Evolutionary conservation across 1,140 invertebrate genomes (phyloP), one percentile per base, ranked within the genome.

Genomic region (Oncopodura yosiiana): DNA sequence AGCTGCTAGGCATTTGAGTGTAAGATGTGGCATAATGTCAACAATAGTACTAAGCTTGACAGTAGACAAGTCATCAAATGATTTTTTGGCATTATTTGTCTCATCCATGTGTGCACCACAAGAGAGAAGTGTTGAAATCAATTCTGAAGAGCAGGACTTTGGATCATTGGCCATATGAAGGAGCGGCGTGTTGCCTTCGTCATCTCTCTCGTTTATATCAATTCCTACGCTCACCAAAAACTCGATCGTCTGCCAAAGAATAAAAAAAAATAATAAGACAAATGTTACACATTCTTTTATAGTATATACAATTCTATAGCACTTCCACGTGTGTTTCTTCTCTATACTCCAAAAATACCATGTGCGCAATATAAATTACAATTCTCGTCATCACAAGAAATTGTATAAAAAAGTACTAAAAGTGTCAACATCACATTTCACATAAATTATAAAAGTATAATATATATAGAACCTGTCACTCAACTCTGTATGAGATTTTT

Each of bases 41-140:
- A 88, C 76, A 39, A 84, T 74, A 57, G 81, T 71, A 57, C 79
- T 76, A 27, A 81, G 70, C 44, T 69, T 70, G 50, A 71, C 72
- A 37, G 75, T 73, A 30, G 89, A 68, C 43, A 90, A 68, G 53
- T 78, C 75, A 46, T 81, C 77, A 58, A 88, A 87, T 0, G 85
- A 90, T 60, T 84, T 78, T 18, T 83, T 83, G 32, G 81, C 74
- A 58, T 78, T 75, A 70, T 95, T 94, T 37, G 84, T 81, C n/a
- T 79, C 76, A 72, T 94, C 91, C 45, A 93, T 74, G 71, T 96
- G 91, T 9, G 86, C 86, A 24, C 88, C 89, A 62, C 79, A 74
- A 3, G 80, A 72, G 0, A 95, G 74, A 0, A 95, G 73, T 2
- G 76, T 76, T 54, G 76, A 74, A 0, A 86, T 78, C 12, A 92